Evolutionary conservation across 2,888 invertebrate species (phyloP).

Genomic region (Harpalus rubripes): DNA sequence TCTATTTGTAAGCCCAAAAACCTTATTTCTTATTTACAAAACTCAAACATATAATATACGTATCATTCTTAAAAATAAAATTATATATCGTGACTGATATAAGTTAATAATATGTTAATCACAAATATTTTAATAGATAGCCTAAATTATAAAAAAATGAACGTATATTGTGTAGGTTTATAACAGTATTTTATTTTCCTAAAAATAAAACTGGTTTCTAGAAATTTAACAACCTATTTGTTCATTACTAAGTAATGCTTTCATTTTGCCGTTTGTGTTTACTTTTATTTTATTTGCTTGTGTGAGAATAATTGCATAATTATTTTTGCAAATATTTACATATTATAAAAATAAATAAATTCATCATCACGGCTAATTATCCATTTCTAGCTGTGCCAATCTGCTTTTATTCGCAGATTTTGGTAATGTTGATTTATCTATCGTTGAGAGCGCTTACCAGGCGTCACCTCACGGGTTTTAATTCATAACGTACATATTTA

Average conservation of each 20-base stretch:
- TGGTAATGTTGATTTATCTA: too few relatives aligned
- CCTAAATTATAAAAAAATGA: background rate
- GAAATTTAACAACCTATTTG: background rate
- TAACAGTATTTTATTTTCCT: slow-evolving; percentile 24
- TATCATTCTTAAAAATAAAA: background rate
- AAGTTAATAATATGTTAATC: background rate
- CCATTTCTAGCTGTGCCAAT: too few relatives aligned
- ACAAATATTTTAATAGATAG: background rate
- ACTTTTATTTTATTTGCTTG: background rate
- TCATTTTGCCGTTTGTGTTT: background rate
- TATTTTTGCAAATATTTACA: slow-evolving; percentile 7
- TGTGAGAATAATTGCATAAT: background rate
- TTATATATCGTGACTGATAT: background rate
- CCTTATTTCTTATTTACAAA: slow-evolving; percentile 1
- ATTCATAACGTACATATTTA: too few relatives aligned
- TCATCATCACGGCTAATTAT: too few relatives aligned
- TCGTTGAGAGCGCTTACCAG: too few relatives aligned
- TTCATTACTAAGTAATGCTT: background rate
- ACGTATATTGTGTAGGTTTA: background rate
- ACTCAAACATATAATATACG: background rate
- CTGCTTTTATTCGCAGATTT: too few relatives aligned
- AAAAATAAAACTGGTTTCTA: slow-evolving; percentile 25
- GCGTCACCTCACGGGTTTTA: too few relatives aligned
- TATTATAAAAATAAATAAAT: background rate
- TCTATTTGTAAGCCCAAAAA: slow-evolving; percentile 32